Base-by-base conservation (phyloP, 2,797 vertebrate species). In the Rhinoraja longicauda region DNA sequence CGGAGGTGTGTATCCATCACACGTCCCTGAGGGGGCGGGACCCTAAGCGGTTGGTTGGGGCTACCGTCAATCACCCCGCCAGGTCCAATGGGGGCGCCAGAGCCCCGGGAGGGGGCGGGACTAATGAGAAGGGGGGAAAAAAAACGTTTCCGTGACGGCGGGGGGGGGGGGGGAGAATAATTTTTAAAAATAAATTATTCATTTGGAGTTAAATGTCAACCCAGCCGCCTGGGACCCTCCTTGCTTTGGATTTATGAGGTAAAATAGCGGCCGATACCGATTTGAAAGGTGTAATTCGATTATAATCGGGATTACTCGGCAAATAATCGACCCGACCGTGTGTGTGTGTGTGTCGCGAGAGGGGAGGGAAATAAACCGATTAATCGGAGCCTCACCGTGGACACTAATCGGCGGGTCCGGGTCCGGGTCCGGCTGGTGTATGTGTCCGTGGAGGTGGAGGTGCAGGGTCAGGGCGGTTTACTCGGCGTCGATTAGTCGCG, bases 31-130 rank as follows among this genome's bases (percentile, higher is more conserved):
- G 24, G 79, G 21, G 79, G 2, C 76, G 3, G 64, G 10, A 12
- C 0, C n/a, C 0, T n/a, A 75, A 1, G 0, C 1, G 12, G 26
- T 82, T 57, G 79, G 79, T 2, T 2, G 2, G 21, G 26, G 0
- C 7, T 1, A 21, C 1, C 79, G 39, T 53, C 79, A 15, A 10
- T 82, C 79, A 10, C 0, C 0, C 1, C 0, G 1, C 1, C 0
- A 2, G 1, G 7, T 21, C 79, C 79, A 82, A 57, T 82, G 2
- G 32, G 13, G 24, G 39, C 79, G 79, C 19, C 81, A 53, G 4
- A 13, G 6, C 7, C 8, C 13, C 10, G 45, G 45, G 39, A 45
- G 81, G 45, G 39, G 81, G 81, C 81, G 81, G 81, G 26, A 9
- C 9, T 0, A 45, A 84, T 81, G 78, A 9, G n/a, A n/a, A n/a